A percentile compares a stretch with the other conserved stretches of the same genome.
phyloP scores from a whole-genome alignment of 2,888 invertebrate species.

The Archips crataeganus region DNA sequence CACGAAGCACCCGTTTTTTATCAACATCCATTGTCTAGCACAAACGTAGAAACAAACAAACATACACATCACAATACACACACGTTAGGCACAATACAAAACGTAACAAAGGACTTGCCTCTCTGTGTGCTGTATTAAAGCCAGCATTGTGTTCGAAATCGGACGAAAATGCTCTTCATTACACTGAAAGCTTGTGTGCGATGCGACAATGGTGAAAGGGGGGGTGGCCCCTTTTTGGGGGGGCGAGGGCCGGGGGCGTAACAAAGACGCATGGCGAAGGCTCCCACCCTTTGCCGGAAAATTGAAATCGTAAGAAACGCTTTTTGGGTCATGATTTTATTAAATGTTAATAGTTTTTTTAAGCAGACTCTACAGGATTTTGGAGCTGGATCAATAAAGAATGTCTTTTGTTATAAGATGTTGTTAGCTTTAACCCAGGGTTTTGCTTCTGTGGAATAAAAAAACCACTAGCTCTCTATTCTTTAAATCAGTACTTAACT shows the following conservation, averaged over 20 bases:
- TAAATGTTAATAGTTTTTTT: conserved; percentile 75
- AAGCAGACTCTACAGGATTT: conserved; percentile 45
- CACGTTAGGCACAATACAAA: conserved; percentile 76
- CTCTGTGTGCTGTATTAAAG: conserved; percentile 83
- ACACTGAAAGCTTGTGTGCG: conserved; percentile 86
- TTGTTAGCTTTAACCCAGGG: no score
- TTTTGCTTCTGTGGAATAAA: no score
- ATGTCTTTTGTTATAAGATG: no score
- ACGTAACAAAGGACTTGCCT: conserved; percentile 79
- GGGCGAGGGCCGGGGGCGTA: conserved; percentile 51
- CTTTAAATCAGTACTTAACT: no score
- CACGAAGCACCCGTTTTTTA: conserved; percentile 51
- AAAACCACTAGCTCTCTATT: no score
- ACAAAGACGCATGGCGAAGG: conserved; percentile 79
- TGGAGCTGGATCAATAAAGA: not conserved
- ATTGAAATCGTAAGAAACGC: conserved; percentile 84
- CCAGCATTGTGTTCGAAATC: conserved; percentile 81
- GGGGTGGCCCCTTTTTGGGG: conserved; percentile 49
- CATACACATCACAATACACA: conserved; percentile 72
- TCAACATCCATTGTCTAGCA: conserved; percentile 68
- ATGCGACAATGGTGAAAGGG: conserved; percentile 79
- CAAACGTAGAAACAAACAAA: conserved; percentile 78
- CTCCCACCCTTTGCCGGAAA: conserved; percentile 82
- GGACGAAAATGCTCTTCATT: conserved; percentile 87
- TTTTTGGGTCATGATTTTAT: conserved; percentile 85